A percentile compares a stretch with the other conserved stretches of the same genome.
Evolutionary conservation across 1,140 invertebrate genomes (phyloP).

Genomic region (Macrobrachium nipponense): DNA sequence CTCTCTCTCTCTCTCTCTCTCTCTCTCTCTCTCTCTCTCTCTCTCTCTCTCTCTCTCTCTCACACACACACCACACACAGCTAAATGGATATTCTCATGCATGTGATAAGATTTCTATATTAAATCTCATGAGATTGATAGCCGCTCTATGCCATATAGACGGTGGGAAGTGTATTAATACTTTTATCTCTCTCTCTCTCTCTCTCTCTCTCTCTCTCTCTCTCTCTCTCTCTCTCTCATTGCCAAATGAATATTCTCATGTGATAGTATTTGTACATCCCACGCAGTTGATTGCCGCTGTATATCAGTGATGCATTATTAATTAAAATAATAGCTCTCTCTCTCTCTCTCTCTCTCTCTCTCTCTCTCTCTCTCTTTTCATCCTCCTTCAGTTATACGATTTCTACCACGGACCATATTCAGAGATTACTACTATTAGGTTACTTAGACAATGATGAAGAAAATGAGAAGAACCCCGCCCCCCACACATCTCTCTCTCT

Average conservation of each 20-base stretch:
- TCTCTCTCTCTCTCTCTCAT: not conserved
- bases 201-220: slow-evolving; percentile 15
- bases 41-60: not conserved
- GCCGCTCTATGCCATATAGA: too few relatives aligned
- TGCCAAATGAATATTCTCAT: too few relatives aligned
- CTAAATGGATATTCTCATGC: too few relatives aligned
- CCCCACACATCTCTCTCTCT: too few relatives aligned
- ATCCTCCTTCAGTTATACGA: not conserved
- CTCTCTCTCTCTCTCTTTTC: slow-evolving; percentile 1
- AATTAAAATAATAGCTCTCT: not conserved
- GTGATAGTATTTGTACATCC: too few relatives aligned
- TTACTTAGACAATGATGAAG: not conserved
- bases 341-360: slow-evolving; percentile 16
- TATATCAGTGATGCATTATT: too few relatives aligned
- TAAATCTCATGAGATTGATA: too few relatives aligned
- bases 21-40: not conserved
- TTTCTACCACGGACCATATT: not conserved
- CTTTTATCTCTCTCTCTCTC: slow-evolving; percentile 15
- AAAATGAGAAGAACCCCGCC: not conserved
- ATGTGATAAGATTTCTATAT: too few relatives aligned
- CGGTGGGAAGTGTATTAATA: too few relatives aligned
- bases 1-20: not conserved
- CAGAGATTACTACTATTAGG: not conserved
- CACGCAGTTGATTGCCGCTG: too few relatives aligned
- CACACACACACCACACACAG: too few relatives aligned